Conservation (phyloP, 2,113 vertebrate species). For the Chiloscyllium plagiosum region DNA sequence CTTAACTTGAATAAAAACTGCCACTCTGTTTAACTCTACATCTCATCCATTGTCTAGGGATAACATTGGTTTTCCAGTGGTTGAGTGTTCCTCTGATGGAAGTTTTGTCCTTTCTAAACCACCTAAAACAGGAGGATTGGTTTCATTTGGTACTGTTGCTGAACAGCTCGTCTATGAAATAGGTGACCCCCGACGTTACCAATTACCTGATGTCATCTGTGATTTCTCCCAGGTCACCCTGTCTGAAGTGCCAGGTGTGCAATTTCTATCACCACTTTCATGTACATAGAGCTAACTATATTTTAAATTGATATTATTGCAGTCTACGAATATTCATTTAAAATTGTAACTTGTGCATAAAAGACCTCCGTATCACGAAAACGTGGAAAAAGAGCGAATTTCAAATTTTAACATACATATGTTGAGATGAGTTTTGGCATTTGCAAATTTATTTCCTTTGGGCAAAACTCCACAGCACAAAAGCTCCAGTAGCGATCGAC, state of each 20-base stretch:
- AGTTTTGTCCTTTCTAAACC: slow-evolving; percentile 69
- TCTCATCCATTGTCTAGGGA: slow-evolving; percentile 60
- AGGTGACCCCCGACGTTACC: slow-evolving; percentile 64
- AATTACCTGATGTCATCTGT: slow-evolving; percentile 75
- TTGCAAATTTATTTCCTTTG: not conserved
- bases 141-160: slow-evolving; percentile 70
- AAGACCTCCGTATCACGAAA: not conserved
- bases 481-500: not conserved
- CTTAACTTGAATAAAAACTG: not conserved
- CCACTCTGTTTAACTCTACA: not conserved
- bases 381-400: not conserved
- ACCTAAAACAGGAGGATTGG: slow-evolving; percentile 62
- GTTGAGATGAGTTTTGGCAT: not conserved
- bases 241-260: slow-evolving; percentile 67
- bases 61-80: slow-evolving; percentile 73
- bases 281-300: not conserved
- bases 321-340: not conserved
- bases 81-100: slow-evolving; percentile 68
- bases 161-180: slow-evolving; percentile 81
- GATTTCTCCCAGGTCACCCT: slow-evolving; percentile 74
- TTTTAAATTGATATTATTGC: not conserved
- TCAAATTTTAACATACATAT: not conserved
- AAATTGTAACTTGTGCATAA: not conserved
- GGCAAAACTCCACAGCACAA: not conserved
- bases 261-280: not conserved